phyloP scores from a whole-genome alignment of 2,797 vertebrate genomes.

The Tachyglossus aculeatus region DNA sequence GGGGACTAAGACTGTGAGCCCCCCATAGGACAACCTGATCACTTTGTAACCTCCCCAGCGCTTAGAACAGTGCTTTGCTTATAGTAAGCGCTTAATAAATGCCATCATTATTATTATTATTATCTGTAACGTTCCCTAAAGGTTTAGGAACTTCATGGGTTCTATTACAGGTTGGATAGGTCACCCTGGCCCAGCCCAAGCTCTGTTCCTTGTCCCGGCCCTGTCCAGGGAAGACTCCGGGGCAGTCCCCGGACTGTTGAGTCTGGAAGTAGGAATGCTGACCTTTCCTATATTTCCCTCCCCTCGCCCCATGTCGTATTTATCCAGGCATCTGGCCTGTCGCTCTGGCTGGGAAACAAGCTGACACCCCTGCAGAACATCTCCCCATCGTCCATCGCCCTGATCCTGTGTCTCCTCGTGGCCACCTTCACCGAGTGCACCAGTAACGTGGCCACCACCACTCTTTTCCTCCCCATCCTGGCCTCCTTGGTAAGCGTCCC shows the following conservation, averaged over 20 bases:
- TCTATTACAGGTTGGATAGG: not conserved
- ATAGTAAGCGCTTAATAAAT: too few species aligned
- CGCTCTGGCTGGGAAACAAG: conserved; percentile 81
- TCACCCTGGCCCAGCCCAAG: not conserved
- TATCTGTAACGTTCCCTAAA: too few species aligned
- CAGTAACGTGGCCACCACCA: conserved; percentile 93
- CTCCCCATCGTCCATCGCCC: conserved; percentile 75
- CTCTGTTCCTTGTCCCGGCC: not conserved
- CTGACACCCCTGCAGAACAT: conserved; percentile 81
- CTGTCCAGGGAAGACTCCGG: not conserved
- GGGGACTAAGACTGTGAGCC: too few species aligned
- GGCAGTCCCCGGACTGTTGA: not conserved
- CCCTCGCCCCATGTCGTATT: too few species aligned
- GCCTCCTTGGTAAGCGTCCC: conserved; percentile 83
- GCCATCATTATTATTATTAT: too few species aligned
- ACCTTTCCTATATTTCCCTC: too few species aligned
- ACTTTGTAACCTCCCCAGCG: too few species aligned
- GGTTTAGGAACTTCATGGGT: too few species aligned
- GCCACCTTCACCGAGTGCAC: conserved; percentile 90
- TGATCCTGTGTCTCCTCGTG: conserved; percentile 82
- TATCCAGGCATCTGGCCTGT: conserved; percentile 82
- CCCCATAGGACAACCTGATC: too few species aligned
- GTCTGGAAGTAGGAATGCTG: too few species aligned
- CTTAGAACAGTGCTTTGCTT: too few species aligned
- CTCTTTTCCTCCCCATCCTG: conserved; percentile 90